Conservation (phyloP, 2,113 vertebrate genomes). For the Ceuthmochares aereus region DNA sequence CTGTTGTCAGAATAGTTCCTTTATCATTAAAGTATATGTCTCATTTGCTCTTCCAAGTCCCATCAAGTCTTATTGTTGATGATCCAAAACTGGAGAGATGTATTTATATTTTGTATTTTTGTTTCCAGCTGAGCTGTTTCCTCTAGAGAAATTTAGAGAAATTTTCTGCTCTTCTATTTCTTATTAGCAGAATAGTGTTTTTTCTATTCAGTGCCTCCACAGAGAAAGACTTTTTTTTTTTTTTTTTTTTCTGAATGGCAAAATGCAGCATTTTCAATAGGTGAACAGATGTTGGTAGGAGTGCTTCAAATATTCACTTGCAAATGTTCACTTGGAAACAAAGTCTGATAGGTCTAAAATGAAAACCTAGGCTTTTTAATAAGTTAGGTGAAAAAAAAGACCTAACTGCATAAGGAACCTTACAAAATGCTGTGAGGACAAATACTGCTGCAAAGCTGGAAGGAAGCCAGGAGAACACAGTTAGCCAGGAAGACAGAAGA, state of each 20-base stretch:
- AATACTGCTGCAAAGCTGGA: slow-evolving; percentile 60
- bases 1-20: not conserved
- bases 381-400: not conserved
- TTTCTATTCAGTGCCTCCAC: not conserved
- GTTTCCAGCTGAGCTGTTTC: not conserved
- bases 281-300: not conserved
- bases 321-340: not conserved
- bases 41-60: not conserved
- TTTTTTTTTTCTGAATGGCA: not conserved
- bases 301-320: not conserved
- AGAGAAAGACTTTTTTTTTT: not conserved
- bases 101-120: not conserved
- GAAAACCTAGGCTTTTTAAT: not conserved
- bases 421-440: slow-evolving; percentile 20
- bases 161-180: not conserved
- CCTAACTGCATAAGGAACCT: not conserved
- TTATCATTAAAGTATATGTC: not conserved
- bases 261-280: not conserved
- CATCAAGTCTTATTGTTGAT: not conserved
- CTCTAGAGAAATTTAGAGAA: not conserved
- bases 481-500: not conserved
- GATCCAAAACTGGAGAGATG: not conserved
- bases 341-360: not conserved
- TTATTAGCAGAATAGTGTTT: not conserved
- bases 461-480: slow-evolving; percentile 10